Base-by-base conservation (phyloP, 2,888 invertebrate species). In the Rhamphomyia laevipes region DNA sequence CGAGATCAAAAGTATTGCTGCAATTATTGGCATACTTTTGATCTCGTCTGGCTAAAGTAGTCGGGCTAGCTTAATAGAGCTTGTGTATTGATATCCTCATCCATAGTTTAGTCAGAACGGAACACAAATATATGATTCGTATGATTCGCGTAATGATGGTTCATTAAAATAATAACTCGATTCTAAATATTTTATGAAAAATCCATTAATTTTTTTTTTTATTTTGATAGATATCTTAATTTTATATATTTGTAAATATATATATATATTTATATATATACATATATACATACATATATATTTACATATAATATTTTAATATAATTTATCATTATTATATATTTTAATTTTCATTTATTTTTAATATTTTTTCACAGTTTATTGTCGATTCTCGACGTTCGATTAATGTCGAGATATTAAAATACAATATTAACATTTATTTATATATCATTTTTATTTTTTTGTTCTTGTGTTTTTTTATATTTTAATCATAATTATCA, bases 321-420 rank as follows among this genome's bases (percentile, higher is more conserved):
- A n/a, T 35, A n/a, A 42, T 42, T 27, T 42, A 23, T 42, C 9
- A 21, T 35, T 35, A 21, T 35, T 35, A n/a, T n/a, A 35, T 35
- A 35, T 35, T 35, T 27, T 42, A 23, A 21, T 42, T 27, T 42
- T 23, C 12, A 42, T 37, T 16, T 38, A 23, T 42, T 21, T 42
- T 23, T 42, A 43, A 41, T 58, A 61, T 61, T 61, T 61, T 58
- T 66, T 70, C 68, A 70, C 68, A 68, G 67, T 70, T 69, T 70
- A 70, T 70, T 70, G 69, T 70, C 69, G 67, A 63, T 67, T 68
- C 69, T 68, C 69, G 68, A 70, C 68, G 56, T 62, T 63, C 64
- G 63, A 64, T 64, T 66, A 64, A 59, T 62, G 67, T 65, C 67
- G 67, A 67, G 68, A 68, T 66, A 61, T 60, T 62, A 64, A 68